phyloP scores from a whole-genome alignment of 1,140 invertebrate species.

The Nilaparvata lugens region DNA sequence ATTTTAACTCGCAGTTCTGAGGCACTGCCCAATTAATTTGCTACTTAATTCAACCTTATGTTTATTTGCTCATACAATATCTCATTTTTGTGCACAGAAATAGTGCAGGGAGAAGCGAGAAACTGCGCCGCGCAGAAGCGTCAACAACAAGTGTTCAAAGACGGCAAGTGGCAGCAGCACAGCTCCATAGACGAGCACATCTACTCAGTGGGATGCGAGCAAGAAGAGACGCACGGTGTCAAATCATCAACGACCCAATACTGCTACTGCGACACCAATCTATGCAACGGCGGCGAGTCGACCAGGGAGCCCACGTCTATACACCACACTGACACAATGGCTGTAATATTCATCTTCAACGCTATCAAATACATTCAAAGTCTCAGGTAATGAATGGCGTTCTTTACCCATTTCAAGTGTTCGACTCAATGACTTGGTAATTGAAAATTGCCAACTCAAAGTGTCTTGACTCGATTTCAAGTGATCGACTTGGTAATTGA shows the following conservation, averaged over 20 bases:
- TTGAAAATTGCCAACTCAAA: too few species aligned
- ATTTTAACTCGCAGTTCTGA: too few species aligned
- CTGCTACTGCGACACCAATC: constrained; percentile 54
- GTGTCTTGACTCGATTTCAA: too few species aligned
- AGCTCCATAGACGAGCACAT: constrained; percentile 48
- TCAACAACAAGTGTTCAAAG: constrained; percentile 41
- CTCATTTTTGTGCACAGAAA: constrained; percentile 37
- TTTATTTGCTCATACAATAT: too few species aligned
- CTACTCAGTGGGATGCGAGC: constrained; percentile 59
- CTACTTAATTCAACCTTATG: too few species aligned
- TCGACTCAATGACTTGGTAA: too few species aligned
- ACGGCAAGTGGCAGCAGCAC: constrained; percentile 48
- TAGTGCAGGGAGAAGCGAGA: constrained; percentile 49
- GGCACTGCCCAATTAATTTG: too few species aligned
- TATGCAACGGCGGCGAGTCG: constrained; percentile 49
- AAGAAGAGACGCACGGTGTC: constrained; percentile 37
- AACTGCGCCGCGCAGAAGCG: constrained; percentile 64
- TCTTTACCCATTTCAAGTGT: too few species aligned
- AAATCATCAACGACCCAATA: constrained; percentile 41
- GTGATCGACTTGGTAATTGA: too few species aligned
- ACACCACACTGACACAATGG: constrained; percentile 43
- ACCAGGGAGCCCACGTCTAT: constrained; percentile 34
- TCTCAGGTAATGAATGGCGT: constrained; percentile 37
- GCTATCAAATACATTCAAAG: constrained; percentile 45
- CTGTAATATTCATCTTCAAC: constrained; percentile 45